Evolutionary conservation across 2,113 vertebrate genomes (phyloP).

Genomic region (Rhineura floridana): DNA sequence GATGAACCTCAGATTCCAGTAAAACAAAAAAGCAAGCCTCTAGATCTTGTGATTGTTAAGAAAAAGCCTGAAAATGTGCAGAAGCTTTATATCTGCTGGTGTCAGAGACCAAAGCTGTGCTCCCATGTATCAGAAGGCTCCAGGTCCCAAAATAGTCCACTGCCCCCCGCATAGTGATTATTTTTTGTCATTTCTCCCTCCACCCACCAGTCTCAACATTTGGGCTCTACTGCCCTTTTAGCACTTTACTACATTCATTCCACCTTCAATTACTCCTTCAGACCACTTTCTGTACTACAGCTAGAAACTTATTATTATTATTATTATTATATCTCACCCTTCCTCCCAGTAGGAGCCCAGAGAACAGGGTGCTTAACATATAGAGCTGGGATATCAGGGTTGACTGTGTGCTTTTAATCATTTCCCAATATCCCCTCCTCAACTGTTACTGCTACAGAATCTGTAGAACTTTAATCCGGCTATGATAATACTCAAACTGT

Average conservation of each 20-base stretch:
- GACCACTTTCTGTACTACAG: background rate
- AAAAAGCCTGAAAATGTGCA: background rate
- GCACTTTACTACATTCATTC: background rate
- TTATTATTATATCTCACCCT: too few relatives aligned
- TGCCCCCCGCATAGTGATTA: background rate
- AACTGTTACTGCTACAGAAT: background rate
- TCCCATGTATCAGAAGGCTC: background rate
- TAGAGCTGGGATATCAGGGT: too few relatives aligned
- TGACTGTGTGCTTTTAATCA: background rate
- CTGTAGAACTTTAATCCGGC: background rate
- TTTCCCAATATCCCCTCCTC: background rate
- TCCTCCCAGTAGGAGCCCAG: too few relatives aligned
- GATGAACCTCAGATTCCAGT: background rate
- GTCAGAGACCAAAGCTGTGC: background rate
- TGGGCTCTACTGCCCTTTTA: background rate
- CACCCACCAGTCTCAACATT: background rate
- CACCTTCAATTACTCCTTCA: background rate
- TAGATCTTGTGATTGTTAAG: background rate
- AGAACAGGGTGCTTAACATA: too few relatives aligned
- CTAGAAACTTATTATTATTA: too few relatives aligned
- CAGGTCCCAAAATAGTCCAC: background rate
- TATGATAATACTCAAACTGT: too few relatives aligned
- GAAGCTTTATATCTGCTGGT: background rate
- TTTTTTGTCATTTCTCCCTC: background rate
- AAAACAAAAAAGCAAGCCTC: background rate